Conservation (phyloP, 2,113 vertebrate species). For the Gymnorhina tibicen region DNA sequence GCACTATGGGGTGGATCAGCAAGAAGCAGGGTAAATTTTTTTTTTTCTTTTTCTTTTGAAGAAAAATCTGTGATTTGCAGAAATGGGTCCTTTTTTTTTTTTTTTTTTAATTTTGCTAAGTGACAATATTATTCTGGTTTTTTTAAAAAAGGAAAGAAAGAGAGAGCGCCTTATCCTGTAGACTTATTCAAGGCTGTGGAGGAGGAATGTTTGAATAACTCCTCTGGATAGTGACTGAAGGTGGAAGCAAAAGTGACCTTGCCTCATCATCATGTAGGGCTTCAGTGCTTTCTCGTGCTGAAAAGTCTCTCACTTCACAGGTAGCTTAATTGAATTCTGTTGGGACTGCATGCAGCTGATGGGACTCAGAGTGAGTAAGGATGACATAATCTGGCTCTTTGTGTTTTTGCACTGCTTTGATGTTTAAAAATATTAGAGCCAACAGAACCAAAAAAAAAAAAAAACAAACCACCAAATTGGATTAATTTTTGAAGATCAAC, state of each 20-base stretch:
- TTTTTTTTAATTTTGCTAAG: neutral
- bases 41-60: neutral
- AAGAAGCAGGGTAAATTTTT: constrained; percentile 85
- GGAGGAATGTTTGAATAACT: neutral
- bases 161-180: neutral
- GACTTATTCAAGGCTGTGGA: neutral
- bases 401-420: constrained; percentile 44
- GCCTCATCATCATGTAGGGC: constrained; percentile 1
- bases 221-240: constrained; percentile 29
- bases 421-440: constrained; percentile 27
- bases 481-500: constrained; percentile 57
- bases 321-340: constrained; percentile 23
- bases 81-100: neutral
- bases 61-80: neutral
- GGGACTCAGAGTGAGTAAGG: neutral
- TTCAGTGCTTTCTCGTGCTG: neutral
- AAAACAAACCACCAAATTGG: neutral
- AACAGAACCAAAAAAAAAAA: neutral
- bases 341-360: neutral
- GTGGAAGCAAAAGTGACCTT: constrained; percentile 56
- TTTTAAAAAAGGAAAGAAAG: neutral
- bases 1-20: constrained; percentile 88
- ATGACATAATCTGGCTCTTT: neutral
- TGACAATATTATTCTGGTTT: neutral
- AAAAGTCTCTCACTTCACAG: neutral